Percentiles rank a stretch among this genome's conserved stretches.
These are phyloP conservation scores for Cyphomyrus plagiostoma DNA, from an alignment of 2,113 vertebrate species.

Conservation along the genomic window DNA sequence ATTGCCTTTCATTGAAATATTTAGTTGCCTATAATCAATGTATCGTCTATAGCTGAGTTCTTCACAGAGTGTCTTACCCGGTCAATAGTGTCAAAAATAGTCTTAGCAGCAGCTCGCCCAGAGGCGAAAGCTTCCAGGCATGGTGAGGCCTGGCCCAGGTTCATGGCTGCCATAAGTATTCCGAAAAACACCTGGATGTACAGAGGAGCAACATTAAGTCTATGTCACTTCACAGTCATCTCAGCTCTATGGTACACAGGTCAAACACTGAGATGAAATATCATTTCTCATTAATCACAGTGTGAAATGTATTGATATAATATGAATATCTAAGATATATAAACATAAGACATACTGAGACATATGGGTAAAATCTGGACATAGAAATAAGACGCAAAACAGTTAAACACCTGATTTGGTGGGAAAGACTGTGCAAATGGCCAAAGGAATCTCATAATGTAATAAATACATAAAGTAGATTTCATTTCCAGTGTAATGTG, in stretches of 20 bases:
- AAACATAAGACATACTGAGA: not conserved
- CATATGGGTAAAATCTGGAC: not conserved
- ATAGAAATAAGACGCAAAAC: not conserved
- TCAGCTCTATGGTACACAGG: not conserved
- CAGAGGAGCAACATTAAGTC: not conserved
- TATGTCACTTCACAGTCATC: not conserved
- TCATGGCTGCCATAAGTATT: slow-evolving; percentile 59
- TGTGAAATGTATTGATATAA: not conserved
- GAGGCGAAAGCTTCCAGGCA: slow-evolving; percentile 65
- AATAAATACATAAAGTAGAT: not conserved
- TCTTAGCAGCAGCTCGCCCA: slow-evolving; percentile 61
- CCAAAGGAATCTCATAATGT: not conserved
- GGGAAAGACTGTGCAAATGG: not conserved
- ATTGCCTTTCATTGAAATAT: not conserved
- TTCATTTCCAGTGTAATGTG: not conserved
- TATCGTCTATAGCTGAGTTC: not conserved
- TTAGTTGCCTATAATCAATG: slow-evolving; percentile 4
- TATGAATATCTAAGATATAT: not conserved
- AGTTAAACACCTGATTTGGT: not conserved
- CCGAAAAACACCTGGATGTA: slow-evolving; percentile 64
- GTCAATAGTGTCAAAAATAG: slow-evolving; percentile 65
- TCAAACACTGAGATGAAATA: not conserved
- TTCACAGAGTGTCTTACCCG: slow-evolving; percentile 44
- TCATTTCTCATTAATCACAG: not conserved
- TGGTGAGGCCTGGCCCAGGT: slow-evolving; percentile 60